Evolutionary conservation across 2,797 vertebrate genomes (phyloP).

Genomic region (Echiichthys vipera): DNA sequence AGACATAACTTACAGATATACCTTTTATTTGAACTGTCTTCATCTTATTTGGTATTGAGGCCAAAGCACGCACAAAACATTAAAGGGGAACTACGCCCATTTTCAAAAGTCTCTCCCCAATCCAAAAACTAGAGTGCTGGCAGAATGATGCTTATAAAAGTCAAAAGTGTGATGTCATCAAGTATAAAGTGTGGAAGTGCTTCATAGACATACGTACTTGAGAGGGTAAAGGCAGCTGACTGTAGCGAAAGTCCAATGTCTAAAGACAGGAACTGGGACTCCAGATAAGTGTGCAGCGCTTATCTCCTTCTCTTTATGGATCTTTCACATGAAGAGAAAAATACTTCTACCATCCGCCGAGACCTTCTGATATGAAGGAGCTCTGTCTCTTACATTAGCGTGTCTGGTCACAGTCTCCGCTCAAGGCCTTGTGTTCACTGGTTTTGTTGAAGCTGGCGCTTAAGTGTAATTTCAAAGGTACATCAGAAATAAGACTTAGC

Average conservation of each 20-base stretch:
- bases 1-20: neutral
- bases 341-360: too few relatives aligned
- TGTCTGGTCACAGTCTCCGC: neutral
- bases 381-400: too few relatives aligned
- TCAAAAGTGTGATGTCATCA: too few relatives aligned
- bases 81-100: too few relatives aligned
- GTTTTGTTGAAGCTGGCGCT: neutral
- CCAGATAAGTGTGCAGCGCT: constrained; percentile 37
- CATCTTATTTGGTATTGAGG: neutral
- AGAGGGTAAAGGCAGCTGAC: constrained; percentile 6
- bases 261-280: constrained; percentile 18
- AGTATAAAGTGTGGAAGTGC: too few relatives aligned
- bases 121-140: too few relatives aligned
- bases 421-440: neutral
- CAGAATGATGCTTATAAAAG: too few relatives aligned
- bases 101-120: too few relatives aligned
- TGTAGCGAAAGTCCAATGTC: constrained; percentile 54
- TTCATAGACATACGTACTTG: too few relatives aligned
- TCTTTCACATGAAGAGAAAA: too few relatives aligned
- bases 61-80: neutral
- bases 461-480: neutral
- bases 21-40: neutral
- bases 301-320: too few relatives aligned
- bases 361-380: too few relatives aligned
- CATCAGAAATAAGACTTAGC: neutral